Conservation (phyloP, 2,113 vertebrate genomes). For the Polypterus bichir region DNA sequence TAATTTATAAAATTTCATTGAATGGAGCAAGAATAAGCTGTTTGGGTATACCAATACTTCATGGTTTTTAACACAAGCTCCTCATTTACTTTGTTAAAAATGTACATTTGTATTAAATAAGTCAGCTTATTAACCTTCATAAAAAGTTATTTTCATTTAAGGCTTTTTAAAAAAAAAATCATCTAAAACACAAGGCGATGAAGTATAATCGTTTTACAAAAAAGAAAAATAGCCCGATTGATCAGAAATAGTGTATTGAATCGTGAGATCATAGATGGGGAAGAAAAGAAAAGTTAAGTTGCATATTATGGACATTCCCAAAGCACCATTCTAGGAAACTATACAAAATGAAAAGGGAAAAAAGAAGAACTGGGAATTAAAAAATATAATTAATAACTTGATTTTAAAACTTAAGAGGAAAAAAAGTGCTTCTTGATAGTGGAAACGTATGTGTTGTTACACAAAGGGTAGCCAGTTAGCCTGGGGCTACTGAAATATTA, state of each 20-base stretch:
- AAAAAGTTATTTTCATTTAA: no score
- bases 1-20: no score
- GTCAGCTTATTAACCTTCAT: no score
- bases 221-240: conserved; percentile 27
- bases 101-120: no score
- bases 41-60: no score
- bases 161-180: no score
- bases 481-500: background rate
- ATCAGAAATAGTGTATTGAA: conserved; percentile 37
- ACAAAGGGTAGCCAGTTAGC: background rate
- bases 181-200: no score
- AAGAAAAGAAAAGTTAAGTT: conserved; percentile 62
- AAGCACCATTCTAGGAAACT: conserved; percentile 40
- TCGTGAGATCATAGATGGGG: conserved; percentile 39
- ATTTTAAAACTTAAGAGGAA: conserved; percentile 52
- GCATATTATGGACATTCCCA: conserved; percentile 53
- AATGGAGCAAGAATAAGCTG: no score
- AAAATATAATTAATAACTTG: conserved; percentile 62
- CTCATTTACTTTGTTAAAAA: no score
- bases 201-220: no score
- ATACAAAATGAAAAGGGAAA: conserved; percentile 56
- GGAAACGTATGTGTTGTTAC: background rate
- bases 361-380: conserved; percentile 55
- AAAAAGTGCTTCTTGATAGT: conserved; percentile 42
- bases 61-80: no score